These are phyloP conservation scores for Dromaius novaehollandiae DNA, from an alignment of 2,113 vertebrate species.

Conservation along the genomic window DNA sequence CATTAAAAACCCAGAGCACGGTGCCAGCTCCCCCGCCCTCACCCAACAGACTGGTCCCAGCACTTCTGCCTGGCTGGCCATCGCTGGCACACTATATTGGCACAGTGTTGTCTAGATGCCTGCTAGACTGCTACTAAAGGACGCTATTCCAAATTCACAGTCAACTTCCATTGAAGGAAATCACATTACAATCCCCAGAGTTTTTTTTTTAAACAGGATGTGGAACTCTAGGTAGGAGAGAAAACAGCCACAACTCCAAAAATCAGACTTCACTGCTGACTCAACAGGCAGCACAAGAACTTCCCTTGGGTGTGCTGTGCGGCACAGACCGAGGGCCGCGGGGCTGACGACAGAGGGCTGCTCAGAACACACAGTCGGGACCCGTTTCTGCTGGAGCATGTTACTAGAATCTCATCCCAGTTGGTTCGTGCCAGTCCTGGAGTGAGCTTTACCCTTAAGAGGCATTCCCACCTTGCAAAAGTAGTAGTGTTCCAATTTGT, in stretches of 20 bases:
- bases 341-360: not conserved
- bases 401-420: not conserved
- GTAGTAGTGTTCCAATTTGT: not conserved
- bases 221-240: not conserved
- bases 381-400: not conserved
- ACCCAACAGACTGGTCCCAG: not conserved
- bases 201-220: not conserved
- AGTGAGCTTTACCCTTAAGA: not conserved
- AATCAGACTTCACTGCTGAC: not conserved
- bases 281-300: not conserved
- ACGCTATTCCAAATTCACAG: not conserved
- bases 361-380: not conserved
- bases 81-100: fast-evolving
- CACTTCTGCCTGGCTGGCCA: not conserved
- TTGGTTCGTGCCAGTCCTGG: not conserved
- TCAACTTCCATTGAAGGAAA: not conserved
- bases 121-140: not conserved
- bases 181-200: not conserved
- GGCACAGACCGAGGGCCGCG: not conserved
- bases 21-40: not conserved
- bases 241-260: not conserved
- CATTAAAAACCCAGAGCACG: fast-evolving
- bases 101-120: not conserved
- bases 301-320: not conserved
- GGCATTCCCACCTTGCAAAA: fast-evolving